These are phyloP conservation scores for Anaspis maculata DNA, from an alignment of 2,888 invertebrate species.

Conservation along the genomic window DNA sequence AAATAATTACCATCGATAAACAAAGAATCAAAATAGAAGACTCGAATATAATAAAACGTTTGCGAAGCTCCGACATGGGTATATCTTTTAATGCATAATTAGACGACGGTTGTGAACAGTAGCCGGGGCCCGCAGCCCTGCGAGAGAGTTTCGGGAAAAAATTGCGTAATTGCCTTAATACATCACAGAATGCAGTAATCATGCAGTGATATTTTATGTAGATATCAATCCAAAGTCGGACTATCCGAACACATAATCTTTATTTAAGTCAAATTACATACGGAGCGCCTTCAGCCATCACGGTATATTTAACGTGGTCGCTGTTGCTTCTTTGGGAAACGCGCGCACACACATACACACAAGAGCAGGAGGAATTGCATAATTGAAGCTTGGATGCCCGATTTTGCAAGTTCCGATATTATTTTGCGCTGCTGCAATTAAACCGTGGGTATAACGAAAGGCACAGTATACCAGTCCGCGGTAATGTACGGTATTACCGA, in stretches of 20 bases:
- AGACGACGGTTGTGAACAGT: no score
- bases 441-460: no score
- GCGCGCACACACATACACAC: no score
- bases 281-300: conserved; percentile 32
- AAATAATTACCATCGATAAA: conserved; percentile 27
- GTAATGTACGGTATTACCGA: no score
- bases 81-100: no score
- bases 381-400: no score
- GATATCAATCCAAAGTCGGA: conserved; percentile 30
- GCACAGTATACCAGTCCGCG: no score
- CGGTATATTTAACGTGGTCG: conserved; percentile 26
- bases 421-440: no score
- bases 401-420: no score
- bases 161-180: conserved; percentile 33
- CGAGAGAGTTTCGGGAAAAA: conserved; percentile 25
- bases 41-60: conserved; percentile 26
- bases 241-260: conserved; percentile 34
- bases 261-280: conserved; percentile 32
- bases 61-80: conserved; percentile 22
- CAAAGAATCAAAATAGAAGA: conserved; percentile 25
- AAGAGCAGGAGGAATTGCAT: no score
- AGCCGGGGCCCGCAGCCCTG: conserved; percentile 24
- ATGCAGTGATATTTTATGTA: conserved; percentile 35
- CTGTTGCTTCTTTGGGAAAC: no score
- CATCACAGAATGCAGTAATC: conserved; percentile 33